Evolutionary conservation across 1,140 invertebrate genomes (phyloP), one percentile per base, ranked within the genome.

Genomic region (Pseudomyrmex sp.): DNA sequence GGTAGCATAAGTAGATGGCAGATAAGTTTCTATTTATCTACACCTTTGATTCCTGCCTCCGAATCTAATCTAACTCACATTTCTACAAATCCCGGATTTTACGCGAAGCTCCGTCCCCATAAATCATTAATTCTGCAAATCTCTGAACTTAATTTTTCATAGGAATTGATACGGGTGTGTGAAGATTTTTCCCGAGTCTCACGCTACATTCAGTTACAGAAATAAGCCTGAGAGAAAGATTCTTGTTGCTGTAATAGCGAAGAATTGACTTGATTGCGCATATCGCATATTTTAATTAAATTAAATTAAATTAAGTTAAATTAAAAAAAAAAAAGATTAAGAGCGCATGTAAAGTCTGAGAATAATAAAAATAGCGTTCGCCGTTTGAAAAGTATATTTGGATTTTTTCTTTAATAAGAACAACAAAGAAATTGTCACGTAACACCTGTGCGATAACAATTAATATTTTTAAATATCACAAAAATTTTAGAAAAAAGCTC

Each of bases 311-410:
- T 26, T 59, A 10, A 79, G 59, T 80, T 58, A 72, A 79, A 77
- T 80, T 84, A 84, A 20, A 18, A 7, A 79, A 70, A 72, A 79
- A 77, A 48, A 77, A 68, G 56, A 80, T 82, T 85, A 85, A 79
- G 44, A 18, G 5, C 20, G 44, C 2, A 46, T 1, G 15, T 12
- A 68, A 18, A 56, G 2, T 44, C 12, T 13, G 26, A 77, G 26
- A 63, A 46, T 44, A 56, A 23, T 23, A 15, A 23, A 56, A 50
- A 79, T 59, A 70, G 46, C 9, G 3, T 13, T 48, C 46, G 0
- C 1, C 2, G n/a, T 79, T 18, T 61, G 44, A 20, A 2, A 20
- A 54, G 50, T 44, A 52, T 7, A 56, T 56, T 66, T 20, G 8
- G 0, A 5, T 35, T 5, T 35, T 35, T 35, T 35, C 5, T 35